A percentile compares a stretch with the other conserved stretches of the same genome.
These are phyloP conservation scores for Drosophila kanekoi DNA, from an alignment of 2,888 invertebrate species.

Conservation along the genomic window DNA sequence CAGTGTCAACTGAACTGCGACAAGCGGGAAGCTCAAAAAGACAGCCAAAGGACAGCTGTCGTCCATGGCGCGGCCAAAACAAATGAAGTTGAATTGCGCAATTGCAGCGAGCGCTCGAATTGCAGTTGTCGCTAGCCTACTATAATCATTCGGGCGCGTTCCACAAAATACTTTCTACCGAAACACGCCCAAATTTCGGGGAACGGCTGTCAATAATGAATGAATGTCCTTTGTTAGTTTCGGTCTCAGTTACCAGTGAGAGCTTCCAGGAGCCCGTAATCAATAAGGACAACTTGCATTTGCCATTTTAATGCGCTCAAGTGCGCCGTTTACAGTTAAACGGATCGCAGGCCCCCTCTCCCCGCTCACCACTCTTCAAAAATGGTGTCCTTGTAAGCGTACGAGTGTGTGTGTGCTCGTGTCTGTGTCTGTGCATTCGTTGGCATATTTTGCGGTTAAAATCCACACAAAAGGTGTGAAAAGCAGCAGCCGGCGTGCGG, in stretches of 20 bases:
- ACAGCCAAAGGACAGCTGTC: constrained; percentile 39
- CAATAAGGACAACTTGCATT: constrained; percentile 4
- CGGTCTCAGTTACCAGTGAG: constrained; percentile 4
- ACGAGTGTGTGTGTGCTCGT: not conserved
- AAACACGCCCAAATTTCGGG: not conserved
- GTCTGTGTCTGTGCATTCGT: constrained; percentile 11
- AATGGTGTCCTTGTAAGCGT: constrained; percentile 11
- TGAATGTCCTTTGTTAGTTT: not conserved
- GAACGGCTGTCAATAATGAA: not conserved
- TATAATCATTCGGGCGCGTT: constrained; percentile 19
- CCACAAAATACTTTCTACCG: constrained; percentile 8
- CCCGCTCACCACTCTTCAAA: constrained; percentile 8
- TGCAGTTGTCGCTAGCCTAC: constrained; percentile 20
- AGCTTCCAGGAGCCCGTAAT: not conserved
- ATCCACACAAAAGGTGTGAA: constrained; percentile 61
- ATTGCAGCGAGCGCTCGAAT: constrained; percentile 37
- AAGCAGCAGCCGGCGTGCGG: constrained; percentile 41
- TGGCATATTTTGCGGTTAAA: constrained; percentile 58
- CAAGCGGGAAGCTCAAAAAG: constrained; percentile 17
- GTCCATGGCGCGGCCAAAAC: constrained; percentile 35
- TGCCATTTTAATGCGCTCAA: constrained; percentile 44
- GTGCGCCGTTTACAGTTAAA: constrained; percentile 35
- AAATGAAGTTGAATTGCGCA: constrained; percentile 52
- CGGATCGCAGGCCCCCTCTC: constrained; percentile 1
- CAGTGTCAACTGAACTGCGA: constrained; percentile 48